Evolutionary conservation across 2,797 vertebrate genomes (phyloP), one percentile per base, ranked within the genome.

Genomic region (Crocodylus rhombifer): DNA sequence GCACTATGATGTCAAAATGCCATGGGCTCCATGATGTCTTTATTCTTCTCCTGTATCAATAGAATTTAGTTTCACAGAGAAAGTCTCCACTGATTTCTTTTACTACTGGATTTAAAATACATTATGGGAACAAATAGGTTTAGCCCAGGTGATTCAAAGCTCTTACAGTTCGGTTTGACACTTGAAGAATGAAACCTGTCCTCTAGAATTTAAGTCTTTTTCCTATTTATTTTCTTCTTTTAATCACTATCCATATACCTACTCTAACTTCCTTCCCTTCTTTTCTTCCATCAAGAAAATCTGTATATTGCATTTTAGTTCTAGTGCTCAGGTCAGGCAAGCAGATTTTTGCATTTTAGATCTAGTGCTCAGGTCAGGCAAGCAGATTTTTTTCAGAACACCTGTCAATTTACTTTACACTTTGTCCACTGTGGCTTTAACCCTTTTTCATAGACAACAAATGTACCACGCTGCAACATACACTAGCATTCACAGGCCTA

Each of bases 311-410:
- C 77, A 57, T 77, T 23, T 23, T 75, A 87, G 56, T 93, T 91
- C 93, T 63, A 90, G 60, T 5, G 30, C 82, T 94, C 86, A 67
- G 26, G 57, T 83, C 58, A 96, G 85, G 87, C 76, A 84, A 94
- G 42, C 75, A 96, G 86, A 94, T 16, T 73, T 61, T 82, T 89
- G 25, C 77, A 57, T 77, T 23, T 23, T 75, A 87, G 56, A 93
- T 91, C 93, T 63, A 90, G 60, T 5, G 30, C 82, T 94, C 86
- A 67, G 26, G 57, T 83, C 58, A 96, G 85, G 87, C 76, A 84
- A 94, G 42, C 75, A 96, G 86, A 94, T 16, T 73, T 61, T 82
- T 89, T 94, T 60, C 6, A 90, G 93, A 96, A 94, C 23, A 61
- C 1, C 71, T 96, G 76, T 63, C 81, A 85, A 7, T 80, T 79